Evolutionary conservation across 2,888 invertebrate species (phyloP).

Genomic region (Macrosiphum euphorbiae): DNA sequence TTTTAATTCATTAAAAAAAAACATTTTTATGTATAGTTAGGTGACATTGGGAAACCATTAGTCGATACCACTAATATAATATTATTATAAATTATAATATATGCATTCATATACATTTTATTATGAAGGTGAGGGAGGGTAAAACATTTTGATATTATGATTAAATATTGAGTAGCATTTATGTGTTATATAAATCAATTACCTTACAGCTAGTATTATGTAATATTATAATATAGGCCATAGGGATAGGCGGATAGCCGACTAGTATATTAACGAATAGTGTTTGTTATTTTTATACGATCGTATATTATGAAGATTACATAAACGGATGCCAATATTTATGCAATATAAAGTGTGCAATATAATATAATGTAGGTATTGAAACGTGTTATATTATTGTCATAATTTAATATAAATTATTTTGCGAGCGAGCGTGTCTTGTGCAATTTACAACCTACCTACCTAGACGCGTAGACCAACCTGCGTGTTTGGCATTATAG

Average conservation of each 20-base stretch:
- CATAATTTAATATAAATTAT: background rate
- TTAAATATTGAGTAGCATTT: background rate
- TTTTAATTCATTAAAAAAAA: background rate
- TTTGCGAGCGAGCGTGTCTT: background rate
- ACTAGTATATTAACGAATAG: background rate
- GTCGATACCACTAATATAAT: background rate
- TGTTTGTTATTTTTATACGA: background rate
- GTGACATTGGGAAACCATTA: background rate
- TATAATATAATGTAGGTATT: too few species aligned
- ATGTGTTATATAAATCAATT: background rate
- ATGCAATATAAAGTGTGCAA: background rate
- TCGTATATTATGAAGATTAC: background rate
- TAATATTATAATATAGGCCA: background rate
- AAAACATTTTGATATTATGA: background rate
- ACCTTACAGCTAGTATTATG: background rate
- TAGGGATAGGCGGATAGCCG: background rate
- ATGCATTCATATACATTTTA: background rate
- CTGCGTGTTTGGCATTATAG: background rate
- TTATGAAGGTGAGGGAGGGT: background rate
- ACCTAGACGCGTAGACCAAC: background rate
- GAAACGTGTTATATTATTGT: too few species aligned
- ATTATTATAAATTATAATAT: background rate
- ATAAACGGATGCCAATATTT: background rate
- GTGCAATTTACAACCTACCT: background rate
- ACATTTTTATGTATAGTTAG: background rate